Evolutionary conservation across 2,888 invertebrate genomes (phyloP), one percentile per base, ranked within the genome.

Genomic region (Osmoderma eremita): DNA sequence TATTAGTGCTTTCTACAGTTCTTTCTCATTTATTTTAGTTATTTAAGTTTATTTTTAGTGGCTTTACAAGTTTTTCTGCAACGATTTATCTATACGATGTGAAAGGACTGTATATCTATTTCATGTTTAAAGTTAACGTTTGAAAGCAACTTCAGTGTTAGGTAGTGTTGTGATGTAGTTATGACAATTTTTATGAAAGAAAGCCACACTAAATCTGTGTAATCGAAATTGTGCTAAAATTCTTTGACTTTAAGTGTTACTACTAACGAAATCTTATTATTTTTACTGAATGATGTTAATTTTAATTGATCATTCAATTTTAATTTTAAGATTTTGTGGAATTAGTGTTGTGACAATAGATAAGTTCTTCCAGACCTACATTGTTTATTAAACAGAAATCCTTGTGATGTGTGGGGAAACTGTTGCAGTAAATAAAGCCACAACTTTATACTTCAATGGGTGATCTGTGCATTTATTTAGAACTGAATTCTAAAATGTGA

Each of bases 91-190:
- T 68, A 56, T 53, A 50, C 63, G 68, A 73, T 73, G 73, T 73
- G 73, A 73, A 73, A 73, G 73, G 64, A 72, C 73, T 73, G 73
- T 73, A 73, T 54, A 41, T 63, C 69, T 69, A 51, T 63, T 68
- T 67, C 45, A 68, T 54, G 63, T 64, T 64, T 17, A 67, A 64
- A 66, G 30, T 49, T 20, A 45, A 61, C 45, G 45, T 42, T 58
- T 61, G 65, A 67, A 67, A 56, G 41, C 67, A 72, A 69, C 56
- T 71, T 63, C 63, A 64, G 71, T 71, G 71, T 70, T 68, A 67
- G 68, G 70, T 70, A 72, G 70, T 72, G 71, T 64, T 69, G 56
- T 69, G 58, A 64, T 58, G 56, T 69, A 58, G 66, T 69, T 69
- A 45, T 62, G 18, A 67, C 49, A 62, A 41, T 38, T 49, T 67